Percentiles rank a stretch among this genome's conserved stretches.
phyloP scores from a whole-genome alignment of 2,888 invertebrate genomes.

The Lasioglossum leucozonium region DNA sequence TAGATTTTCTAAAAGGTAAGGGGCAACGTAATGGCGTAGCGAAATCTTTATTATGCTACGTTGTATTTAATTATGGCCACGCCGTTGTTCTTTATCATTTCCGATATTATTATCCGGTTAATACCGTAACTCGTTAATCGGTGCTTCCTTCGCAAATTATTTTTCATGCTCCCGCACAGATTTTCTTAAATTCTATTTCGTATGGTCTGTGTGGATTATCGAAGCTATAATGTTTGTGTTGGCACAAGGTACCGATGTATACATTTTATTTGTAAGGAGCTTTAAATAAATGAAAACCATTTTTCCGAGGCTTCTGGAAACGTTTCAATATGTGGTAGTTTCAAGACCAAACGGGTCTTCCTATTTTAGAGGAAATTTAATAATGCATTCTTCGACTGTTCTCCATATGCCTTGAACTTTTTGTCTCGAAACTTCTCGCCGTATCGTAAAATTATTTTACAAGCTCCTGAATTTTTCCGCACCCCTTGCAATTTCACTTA shows the following conservation, averaged over 20 bases:
- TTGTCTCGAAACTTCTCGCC: no score
- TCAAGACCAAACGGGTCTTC: neutral
- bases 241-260: no score
- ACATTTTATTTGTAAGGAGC: no score
- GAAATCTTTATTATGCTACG: neutral
- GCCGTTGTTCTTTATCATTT: neutral
- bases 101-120: neutral
- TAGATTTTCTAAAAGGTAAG: conserved; percentile 6
- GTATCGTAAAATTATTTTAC: no score
- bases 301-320: neutral
- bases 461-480: neutral
- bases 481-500: neutral
- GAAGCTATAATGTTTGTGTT: no score
- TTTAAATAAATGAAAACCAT: neutral
- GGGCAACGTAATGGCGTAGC: conserved; percentile 17
- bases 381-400: no score
- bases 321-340: no score
- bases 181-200: no score
- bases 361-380: neutral
- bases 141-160: neutral
- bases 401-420: no score
- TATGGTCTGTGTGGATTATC: no score
- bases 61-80: neutral
- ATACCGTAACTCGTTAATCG: neutral
- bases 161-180: neutral